A percentile compares a stretch with the other conserved stretches of the same genome.
These are phyloP conservation scores for Syrista parreyssii DNA, from an alignment of 2,888 invertebrate genomes.

Conservation along the genomic window DNA sequence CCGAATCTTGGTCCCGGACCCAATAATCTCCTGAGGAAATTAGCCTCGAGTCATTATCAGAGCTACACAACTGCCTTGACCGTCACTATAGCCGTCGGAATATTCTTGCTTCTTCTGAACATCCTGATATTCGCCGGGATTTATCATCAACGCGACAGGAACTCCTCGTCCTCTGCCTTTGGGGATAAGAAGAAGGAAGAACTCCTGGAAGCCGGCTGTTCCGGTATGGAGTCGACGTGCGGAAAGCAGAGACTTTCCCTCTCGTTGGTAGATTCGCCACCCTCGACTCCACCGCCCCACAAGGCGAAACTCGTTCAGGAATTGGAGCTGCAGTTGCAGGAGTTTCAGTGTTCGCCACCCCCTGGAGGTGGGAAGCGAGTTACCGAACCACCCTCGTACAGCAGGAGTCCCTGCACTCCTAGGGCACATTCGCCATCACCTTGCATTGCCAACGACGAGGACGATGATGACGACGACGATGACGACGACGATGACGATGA, in stretches of 20 bases:
- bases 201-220: conserved; percentile 78
- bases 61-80: conserved; percentile 90
- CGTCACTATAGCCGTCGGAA: conserved; percentile 88
- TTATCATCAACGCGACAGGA: conserved; percentile 82
- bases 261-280: conserved; percentile 49
- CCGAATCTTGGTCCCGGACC: conserved; percentile 71
- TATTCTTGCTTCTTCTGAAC: conserved; percentile 83
- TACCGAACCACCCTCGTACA: conserved; percentile 54
- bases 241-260: conserved; percentile 58
- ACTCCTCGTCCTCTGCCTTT: conserved; percentile 54
- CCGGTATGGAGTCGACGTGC: conserved; percentile 71
- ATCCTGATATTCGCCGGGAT: conserved; percentile 90
- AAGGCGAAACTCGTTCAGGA: conserved; percentile 62
- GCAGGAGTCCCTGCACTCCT: conserved; percentile 46
- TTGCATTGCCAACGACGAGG: conserved; percentile 61
- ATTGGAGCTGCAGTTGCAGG: conserved; percentile 73
- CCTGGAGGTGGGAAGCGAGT: conserved; percentile 60
- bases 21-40: conserved; percentile 77
- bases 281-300: conserved; percentile 53
- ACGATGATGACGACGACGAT: conserved; percentile 65
- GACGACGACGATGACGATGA: conserved; percentile 66
- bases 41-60: conserved; percentile 87
- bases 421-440: conserved; percentile 36
- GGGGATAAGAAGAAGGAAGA: conserved; percentile 83
- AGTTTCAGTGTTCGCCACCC: conserved; percentile 72